Conservation (phyloP, 2,888 invertebrate genomes). For the Megamerina dolium region DNA sequence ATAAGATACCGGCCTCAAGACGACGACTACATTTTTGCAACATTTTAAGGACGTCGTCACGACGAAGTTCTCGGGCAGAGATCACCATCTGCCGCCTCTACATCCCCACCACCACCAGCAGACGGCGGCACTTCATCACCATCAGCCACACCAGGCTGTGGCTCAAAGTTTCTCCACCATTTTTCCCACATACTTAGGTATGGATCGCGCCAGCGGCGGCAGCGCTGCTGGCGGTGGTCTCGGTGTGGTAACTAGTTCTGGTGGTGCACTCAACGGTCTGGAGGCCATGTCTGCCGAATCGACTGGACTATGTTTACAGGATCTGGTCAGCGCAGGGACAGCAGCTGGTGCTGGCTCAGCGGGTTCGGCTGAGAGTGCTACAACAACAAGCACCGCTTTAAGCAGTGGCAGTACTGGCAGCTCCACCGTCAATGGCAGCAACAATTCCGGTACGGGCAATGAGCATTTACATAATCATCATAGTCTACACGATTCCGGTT, state of each 20-base stretch:
- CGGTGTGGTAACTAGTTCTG: slow-evolving; percentile 28
- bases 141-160: slow-evolving; percentile 44
- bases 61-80: slow-evolving; percentile 48
- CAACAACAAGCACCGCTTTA: slow-evolving; percentile 39
- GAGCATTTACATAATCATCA: slow-evolving; percentile 50
- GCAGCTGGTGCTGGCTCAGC: slow-evolving; percentile 44
- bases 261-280: slow-evolving; percentile 44
- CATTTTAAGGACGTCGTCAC: slow-evolving; percentile 49
- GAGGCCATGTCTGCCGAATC: slow-evolving; percentile 56
- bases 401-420: slow-evolving; percentile 43
- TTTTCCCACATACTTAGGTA: slow-evolving; percentile 46
- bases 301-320: slow-evolving; percentile 62
- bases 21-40: slow-evolving; percentile 48
- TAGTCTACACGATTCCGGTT: slow-evolving; percentile 53
- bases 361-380: slow-evolving; percentile 40
- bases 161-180: slow-evolving; percentile 47
- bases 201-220: slow-evolving; percentile 44
- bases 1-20: slow-evolving; percentile 48
- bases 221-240: slow-evolving; percentile 31
- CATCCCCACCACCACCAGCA: slow-evolving; percentile 41
- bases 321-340: slow-evolving; percentile 57
- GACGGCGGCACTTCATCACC: slow-evolving; percentile 34
- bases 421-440: slow-evolving; percentile 41
- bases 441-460: slow-evolving; percentile 33
- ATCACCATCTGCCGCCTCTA: slow-evolving; percentile 43